A percentile compares a stretch with the other conserved stretches of the same genome.
Evolutionary conservation across 2,888 invertebrate genomes (phyloP).

Genomic region (Leptopterna dolabrata): DNA sequence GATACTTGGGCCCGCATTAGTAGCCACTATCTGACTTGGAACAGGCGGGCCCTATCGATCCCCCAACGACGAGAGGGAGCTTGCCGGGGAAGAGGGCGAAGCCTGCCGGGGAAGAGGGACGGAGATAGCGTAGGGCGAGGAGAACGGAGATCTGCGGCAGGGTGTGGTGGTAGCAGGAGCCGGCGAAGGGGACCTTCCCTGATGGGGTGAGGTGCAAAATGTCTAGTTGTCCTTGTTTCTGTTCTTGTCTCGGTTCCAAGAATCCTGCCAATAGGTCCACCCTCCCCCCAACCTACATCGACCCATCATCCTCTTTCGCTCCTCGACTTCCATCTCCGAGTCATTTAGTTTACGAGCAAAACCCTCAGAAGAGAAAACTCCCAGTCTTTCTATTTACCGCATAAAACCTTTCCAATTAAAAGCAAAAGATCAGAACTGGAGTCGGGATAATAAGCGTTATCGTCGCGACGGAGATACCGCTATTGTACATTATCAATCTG

Average conservation of each 20-base stretch:
- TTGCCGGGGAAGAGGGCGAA: background rate
- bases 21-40: slow-evolving; percentile 50
- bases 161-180: slow-evolving; percentile 10
- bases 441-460: background rate
- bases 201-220: slow-evolving; percentile 50
- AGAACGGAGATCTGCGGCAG: background rate
- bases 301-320: background rate
- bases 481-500: too few relatives aligned
- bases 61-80: slow-evolving; percentile 12
- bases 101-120: background rate
- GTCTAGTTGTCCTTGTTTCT: slow-evolving; percentile 52
- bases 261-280: slow-evolving; percentile 48
- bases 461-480: too few relatives aligned
- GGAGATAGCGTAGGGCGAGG: background rate
- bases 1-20: slow-evolving; percentile 49
- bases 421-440: background rate
- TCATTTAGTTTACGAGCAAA: slow-evolving; percentile 26
- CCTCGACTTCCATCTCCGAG: slow-evolving; percentile 19
- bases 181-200: background rate
- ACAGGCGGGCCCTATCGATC: slow-evolving; percentile 49
- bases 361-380: slow-evolving; percentile 2
- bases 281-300: background rate
- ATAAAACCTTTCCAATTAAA: slow-evolving; percentile 14
- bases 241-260: slow-evolving; percentile 52
- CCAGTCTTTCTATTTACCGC: background rate